Percentiles rank a stretch among this genome's conserved stretches.
These are phyloP conservation scores for Vicugna pacos DNA, from an alignment of 2,113 vertebrate genomes.

Conservation along the genomic window DNA sequence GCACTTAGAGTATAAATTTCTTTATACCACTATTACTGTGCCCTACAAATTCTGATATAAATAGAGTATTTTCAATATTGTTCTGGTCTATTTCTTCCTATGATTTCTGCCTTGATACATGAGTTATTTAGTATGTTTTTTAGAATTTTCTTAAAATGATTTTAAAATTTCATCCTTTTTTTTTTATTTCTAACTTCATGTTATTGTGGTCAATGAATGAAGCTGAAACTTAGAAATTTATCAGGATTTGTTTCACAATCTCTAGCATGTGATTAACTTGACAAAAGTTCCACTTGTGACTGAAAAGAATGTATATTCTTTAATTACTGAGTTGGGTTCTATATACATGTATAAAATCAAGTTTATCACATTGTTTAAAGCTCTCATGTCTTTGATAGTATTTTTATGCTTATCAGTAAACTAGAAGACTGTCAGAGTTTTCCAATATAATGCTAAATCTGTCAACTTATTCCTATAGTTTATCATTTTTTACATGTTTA, in stretches of 20 bases:
- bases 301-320: not conserved
- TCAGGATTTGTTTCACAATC: not conserved
- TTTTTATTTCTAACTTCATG: constrained; percentile 31
- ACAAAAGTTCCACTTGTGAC: not conserved
- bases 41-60: not conserved
- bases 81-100: not conserved
- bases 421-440: not conserved
- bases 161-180: not conserved
- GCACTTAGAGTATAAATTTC: not conserved
- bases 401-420: not conserved
- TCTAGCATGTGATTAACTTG: not conserved
- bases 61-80: not conserved
- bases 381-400: not conserved
- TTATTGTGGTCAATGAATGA: constrained; percentile 22
- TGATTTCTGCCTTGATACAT: not conserved
- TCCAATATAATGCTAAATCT: not conserved
- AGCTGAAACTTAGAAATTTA: constrained; percentile 6
- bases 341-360: not conserved
- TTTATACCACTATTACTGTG: not conserved
- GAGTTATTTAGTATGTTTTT: not conserved
- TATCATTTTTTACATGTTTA: not conserved
- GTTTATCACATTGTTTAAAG: not conserved
- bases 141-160: not conserved
- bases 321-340: not conserved
- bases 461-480: not conserved